These are phyloP conservation scores for Antheraea mylitta DNA, from an alignment of 1,140 invertebrate species.

Conservation along the genomic window DNA sequence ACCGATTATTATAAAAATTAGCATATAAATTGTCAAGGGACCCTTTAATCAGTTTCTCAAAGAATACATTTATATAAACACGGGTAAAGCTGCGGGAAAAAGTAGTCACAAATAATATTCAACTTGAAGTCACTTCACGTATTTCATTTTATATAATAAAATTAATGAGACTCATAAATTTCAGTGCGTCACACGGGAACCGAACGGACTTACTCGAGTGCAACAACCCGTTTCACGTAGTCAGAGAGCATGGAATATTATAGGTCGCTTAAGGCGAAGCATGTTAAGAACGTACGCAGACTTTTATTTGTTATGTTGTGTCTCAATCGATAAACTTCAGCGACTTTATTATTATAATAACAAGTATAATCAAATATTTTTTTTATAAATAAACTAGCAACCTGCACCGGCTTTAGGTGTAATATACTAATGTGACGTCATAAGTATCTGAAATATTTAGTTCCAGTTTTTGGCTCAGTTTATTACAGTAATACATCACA, in stretches of 20 bases:
- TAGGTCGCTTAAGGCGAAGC: conserved; percentile 18
- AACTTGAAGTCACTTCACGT: background rate
- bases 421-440: too few species aligned
- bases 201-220: conserved; percentile 17
- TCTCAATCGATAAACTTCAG: conserved; percentile 7
- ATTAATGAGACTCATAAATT: conserved; percentile 3
- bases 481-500: too few species aligned
- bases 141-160: background rate
- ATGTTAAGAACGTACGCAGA: conserved; percentile 25
- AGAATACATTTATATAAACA: too few species aligned
- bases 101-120: background rate
- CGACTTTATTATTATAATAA: conserved; percentile 6
- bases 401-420: too few species aligned
- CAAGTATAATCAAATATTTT: background rate
- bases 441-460: too few species aligned
- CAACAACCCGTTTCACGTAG: conserved; percentile 29
- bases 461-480: too few species aligned
- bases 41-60: too few species aligned
- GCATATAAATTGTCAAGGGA: too few species aligned
- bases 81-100: background rate
- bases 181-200: conserved; percentile 6
- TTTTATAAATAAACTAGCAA: too few species aligned
- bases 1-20: too few species aligned
- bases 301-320: conserved; percentile 27
- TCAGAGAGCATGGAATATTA: conserved; percentile 17